A percentile compares a stretch with the other conserved stretches of the same genome.
phyloP scores from a whole-genome alignment of 2,888 invertebrate species.

The Lymantria dispar region DNA sequence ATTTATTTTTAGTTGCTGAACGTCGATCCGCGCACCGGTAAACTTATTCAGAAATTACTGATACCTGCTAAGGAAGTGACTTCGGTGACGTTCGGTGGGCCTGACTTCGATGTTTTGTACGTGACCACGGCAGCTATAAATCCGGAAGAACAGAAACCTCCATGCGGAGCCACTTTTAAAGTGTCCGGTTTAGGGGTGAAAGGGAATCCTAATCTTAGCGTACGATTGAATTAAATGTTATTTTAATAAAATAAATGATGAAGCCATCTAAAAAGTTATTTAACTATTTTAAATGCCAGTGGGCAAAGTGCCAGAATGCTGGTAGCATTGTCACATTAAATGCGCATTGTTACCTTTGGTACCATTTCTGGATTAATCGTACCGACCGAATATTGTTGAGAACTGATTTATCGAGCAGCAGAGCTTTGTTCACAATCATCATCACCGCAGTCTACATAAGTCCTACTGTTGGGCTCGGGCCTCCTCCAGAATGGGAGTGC shows the following conservation, averaged over 20 bases:
- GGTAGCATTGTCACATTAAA: too few species aligned
- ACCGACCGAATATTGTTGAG: too few species aligned
- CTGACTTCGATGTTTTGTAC: slow-evolving; percentile 84
- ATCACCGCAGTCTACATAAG: too few species aligned
- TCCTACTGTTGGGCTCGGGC: too few species aligned
- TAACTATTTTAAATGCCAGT: too few species aligned
- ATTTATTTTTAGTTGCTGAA: slow-evolving; percentile 62
- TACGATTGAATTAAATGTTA: slow-evolving; percentile 38
- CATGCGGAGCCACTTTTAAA: slow-evolving; percentile 83
- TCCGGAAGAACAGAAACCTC: slow-evolving; percentile 70
- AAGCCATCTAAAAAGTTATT: too few species aligned
- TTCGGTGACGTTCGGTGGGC: slow-evolving; percentile 88
- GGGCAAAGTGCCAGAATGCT: too few species aligned
- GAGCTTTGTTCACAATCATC: too few species aligned
- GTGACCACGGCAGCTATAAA: slow-evolving; percentile 85
- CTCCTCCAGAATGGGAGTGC: too few species aligned
- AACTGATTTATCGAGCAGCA: too few species aligned
- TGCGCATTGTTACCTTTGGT: too few species aligned
- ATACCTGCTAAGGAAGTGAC: slow-evolving; percentile 87
- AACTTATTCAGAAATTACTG: slow-evolving; percentile 80
- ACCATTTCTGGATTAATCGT: too few species aligned
- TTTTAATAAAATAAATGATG: background rate
- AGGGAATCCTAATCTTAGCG: slow-evolving; percentile 71
- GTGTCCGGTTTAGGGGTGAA: slow-evolving; percentile 82
- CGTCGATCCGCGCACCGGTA: slow-evolving; percentile 79